phyloP scores from a whole-genome alignment of 2,888 invertebrate genomes.

The Amphiduros pacificus region DNA sequence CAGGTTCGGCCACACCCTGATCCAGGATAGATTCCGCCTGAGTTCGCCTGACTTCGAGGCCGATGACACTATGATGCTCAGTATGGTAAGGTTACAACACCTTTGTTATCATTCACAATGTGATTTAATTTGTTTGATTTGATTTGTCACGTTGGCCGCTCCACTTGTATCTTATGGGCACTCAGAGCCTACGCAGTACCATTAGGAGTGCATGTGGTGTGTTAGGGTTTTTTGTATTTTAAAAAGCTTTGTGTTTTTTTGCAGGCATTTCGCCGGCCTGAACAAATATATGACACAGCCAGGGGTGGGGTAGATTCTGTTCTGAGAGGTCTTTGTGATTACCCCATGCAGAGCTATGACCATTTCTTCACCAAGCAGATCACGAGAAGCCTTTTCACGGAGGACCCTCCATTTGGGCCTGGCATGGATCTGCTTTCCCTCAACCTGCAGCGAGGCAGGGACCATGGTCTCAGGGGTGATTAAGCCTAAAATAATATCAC shows the following conservation, averaged over 20 bases:
- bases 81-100: neutral
- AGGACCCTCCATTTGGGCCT: slow-evolving; percentile 25
- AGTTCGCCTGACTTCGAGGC: slow-evolving; percentile 1
- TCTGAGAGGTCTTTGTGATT: slow-evolving; percentile 59
- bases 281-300: slow-evolving; percentile 71
- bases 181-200: too few relatives aligned
- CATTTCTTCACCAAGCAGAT: slow-evolving; percentile 86
- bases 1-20: slow-evolving; percentile 50
- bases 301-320: slow-evolving; percentile 33
- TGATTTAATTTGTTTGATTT: too few relatives aligned
- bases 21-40: slow-evolving; percentile 28
- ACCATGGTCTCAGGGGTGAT: slow-evolving; percentile 75
- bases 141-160: too few relatives aligned
- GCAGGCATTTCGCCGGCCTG: slow-evolving; percentile 92
- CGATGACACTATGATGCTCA: slow-evolving; percentile 27
- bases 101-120: neutral
- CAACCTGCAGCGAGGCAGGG: slow-evolving; percentile 85
- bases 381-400: slow-evolving; percentile 55
- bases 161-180: too few relatives aligned
- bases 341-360: slow-evolving; percentile 81
- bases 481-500: too few relatives aligned
- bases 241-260: neutral
- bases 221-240: too few relatives aligned
- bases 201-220: too few relatives aligned
- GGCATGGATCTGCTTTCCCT: slow-evolving; percentile 79